Base-by-base conservation (phyloP, 2,797 vertebrate genomes). In the Florisuga fusca region DNA sequence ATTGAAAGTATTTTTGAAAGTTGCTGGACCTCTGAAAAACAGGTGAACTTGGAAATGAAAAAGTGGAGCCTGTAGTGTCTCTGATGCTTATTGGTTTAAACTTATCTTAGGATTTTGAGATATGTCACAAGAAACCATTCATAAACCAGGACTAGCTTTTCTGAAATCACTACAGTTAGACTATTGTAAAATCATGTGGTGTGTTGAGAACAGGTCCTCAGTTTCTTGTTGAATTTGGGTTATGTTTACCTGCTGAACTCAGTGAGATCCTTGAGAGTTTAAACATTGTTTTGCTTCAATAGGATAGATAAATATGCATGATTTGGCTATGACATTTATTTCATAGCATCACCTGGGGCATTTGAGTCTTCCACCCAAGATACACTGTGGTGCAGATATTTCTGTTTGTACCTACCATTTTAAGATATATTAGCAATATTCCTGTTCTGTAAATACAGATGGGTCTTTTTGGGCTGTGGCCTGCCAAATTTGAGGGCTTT, bases 401-500 rank as follows among this genome's bases (percentile, higher is more conserved):
- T 75, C 27, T 85, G 36, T 57, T 79, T 81, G 17, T 46, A 29
- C 29, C 25, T 53, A 4, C 12, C 14, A 8, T 33, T 33, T 41
- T 53, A 75, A 58, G 12, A 46, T 61, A 8, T 7, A 45, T 68
- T 25, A 77, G 15, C 1, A 14, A 8, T 67, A 64, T 68, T 84
- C 22, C 48, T 50, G 23, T 26, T 85, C 17, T 66, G 14, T 61
- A 51, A 73, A 55, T 22, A 59, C 31, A 29, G 7, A 22, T 74
- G 20, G 20, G 1, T 0, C 19, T 43, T 50, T 5, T 2, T 2
- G 21, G 9, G 21, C 16, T 64, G 1, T 71, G 21, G 11, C 10
- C 48, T 93, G 68, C 53, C 26, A 75, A 46, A 72, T 46, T 45
- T 27, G 54, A 72, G 57, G 15, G 3, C 17, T 78, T 75, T 58